A percentile compares a stretch with the other conserved stretches of the same genome.
Conservation (phyloP, 1,140 invertebrate species). For the Oncopodura yosiiana region DNA sequence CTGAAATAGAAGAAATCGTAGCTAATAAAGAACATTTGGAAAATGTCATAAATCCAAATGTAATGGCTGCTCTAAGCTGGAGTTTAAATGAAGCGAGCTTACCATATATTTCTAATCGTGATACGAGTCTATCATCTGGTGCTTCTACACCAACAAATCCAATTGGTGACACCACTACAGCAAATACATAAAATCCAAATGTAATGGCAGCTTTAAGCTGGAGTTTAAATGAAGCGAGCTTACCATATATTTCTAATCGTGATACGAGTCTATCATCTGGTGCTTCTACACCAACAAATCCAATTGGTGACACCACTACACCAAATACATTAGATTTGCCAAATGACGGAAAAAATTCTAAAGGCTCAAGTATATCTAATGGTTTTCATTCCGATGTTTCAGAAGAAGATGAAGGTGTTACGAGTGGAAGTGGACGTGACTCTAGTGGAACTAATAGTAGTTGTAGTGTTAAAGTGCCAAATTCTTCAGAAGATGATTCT, state of each 20-base stretch:
- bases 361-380: slow-evolving; percentile 21
- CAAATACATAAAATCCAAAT: slow-evolving; percentile 6
- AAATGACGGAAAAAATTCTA: slow-evolving; percentile 1
- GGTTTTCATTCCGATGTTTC: slow-evolving; percentile 30
- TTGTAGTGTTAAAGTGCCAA: too few species aligned
- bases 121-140: too few species aligned
- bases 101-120: slow-evolving; percentile 14
- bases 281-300: background rate
- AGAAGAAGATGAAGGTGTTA: slow-evolving; percentile 11
- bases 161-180: background rate
- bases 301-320: background rate
- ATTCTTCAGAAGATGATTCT: background rate
- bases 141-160: background rate
- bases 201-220: slow-evolving; percentile 17
- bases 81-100: slow-evolving; percentile 28
- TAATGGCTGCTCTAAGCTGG: slow-evolving; percentile 38
- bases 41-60: slow-evolving; percentile 37
- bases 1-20: slow-evolving; percentile 41
- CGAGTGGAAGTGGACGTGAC: too few species aligned
- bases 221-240: slow-evolving; percentile 5
- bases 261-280: too few species aligned
- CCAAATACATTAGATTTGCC: slow-evolving; percentile 1
- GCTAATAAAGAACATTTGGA: slow-evolving; percentile 38
- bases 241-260: background rate
- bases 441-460: too few species aligned